A percentile compares a stretch with the other conserved stretches of the same genome.
phyloP scores from a whole-genome alignment of 2,888 invertebrate species.

The Peribatodes rhomboidaria region DNA sequence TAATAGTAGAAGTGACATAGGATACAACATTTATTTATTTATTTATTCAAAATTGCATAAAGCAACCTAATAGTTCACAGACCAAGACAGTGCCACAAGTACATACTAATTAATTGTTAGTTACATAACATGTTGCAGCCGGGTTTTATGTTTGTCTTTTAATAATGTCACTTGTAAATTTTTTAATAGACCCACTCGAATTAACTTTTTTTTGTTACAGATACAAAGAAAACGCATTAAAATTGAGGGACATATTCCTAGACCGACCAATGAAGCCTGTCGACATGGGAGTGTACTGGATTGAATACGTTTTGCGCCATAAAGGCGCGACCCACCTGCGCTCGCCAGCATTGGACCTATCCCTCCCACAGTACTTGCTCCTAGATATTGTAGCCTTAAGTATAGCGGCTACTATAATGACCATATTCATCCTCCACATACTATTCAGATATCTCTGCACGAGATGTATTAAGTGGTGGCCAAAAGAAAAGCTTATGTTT shows the following conservation, averaged over 20 bases:
- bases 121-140: no score
- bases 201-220: conserved; percentile 64
- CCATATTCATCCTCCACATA: conserved; percentile 70
- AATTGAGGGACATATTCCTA: conserved; percentile 80
- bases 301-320: conserved; percentile 88
- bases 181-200: no score
- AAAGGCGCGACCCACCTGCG: conserved; percentile 83
- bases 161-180: no score
- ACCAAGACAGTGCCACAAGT: no score
- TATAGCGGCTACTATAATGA: conserved; percentile 62
- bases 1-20: no score
- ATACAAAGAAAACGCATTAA: conserved; percentile 81
- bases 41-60: no score
- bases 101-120: no score
- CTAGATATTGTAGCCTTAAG: conserved; percentile 75
- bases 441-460: conserved; percentile 77
- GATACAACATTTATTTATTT: no score
- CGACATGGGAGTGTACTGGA: conserved; percentile 88
- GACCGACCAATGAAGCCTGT: conserved; percentile 87
- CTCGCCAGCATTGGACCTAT: conserved; percentile 81
- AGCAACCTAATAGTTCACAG: no score
- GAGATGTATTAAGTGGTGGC: conserved; percentile 77
- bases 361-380: conserved; percentile 77
- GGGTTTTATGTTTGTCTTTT: no score
- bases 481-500: conserved; percentile 69